These are phyloP conservation scores for Bacillus rossius DNA, from an alignment of 1,140 invertebrate genomes.

Conservation along the genomic window DNA sequence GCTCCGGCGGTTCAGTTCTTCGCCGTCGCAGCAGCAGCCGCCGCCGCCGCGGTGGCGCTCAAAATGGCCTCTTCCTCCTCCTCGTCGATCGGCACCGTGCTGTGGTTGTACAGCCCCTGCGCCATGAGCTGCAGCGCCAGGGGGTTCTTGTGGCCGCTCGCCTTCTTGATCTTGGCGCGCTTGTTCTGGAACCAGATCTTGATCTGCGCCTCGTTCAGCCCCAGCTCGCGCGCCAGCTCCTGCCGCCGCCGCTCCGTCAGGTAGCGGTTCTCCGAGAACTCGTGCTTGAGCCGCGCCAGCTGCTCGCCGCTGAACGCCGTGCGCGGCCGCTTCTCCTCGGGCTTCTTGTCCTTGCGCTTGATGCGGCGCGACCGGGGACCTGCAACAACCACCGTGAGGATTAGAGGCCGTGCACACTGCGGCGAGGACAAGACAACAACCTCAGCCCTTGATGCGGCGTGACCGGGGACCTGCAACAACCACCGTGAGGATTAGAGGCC, in stretches of 20 bases:
- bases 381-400: too few relatives aligned
- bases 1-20: too few relatives aligned
- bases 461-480: too few relatives aligned
- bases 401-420: too few relatives aligned
- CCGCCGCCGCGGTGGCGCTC: too few relatives aligned
- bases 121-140: conserved; percentile 93
- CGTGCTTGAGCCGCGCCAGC: conserved; percentile 83
- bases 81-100: conserved; percentile 73
- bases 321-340: conserved; percentile 91
- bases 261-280: conserved; percentile 92
- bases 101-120: conserved; percentile 92
- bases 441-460: too few relatives aligned
- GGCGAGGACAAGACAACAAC: too few relatives aligned
- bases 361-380: conserved; percentile 84
- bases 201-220: conserved; percentile 96
- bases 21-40: too few relatives aligned
- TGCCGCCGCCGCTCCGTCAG: conserved; percentile 90
- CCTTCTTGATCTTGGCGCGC: conserved; percentile 96
- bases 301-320: conserved; percentile 97
- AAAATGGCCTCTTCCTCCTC: conserved; percentile 62
- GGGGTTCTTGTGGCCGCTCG: conserved; percentile 81
- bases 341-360: conserved; percentile 49
- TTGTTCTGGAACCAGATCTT: conserved; percentile 99
- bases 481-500: too few relatives aligned
- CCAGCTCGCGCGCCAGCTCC: conserved; percentile 84